Conservation (phyloP, 1,140 invertebrate genomes). For the Drosophila suzukii region DNA sequence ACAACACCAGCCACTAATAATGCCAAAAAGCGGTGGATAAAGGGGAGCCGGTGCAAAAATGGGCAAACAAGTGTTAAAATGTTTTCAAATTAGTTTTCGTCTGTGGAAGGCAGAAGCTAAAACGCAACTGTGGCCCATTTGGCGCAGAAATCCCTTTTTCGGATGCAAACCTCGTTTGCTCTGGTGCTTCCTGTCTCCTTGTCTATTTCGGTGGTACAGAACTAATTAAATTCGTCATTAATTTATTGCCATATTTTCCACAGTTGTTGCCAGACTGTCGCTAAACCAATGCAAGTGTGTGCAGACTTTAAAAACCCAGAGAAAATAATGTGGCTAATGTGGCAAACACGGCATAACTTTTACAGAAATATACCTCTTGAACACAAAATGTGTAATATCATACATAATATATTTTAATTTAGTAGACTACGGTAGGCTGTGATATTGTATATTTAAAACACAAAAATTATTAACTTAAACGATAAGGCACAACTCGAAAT, state of each 20-base stretch:
- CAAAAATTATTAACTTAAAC: too few relatives aligned
- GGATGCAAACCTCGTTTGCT: conserved; percentile 22
- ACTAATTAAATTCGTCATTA: conserved; percentile 76
- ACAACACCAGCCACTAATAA: conserved; percentile 52
- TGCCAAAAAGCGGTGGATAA: conserved; percentile 6
- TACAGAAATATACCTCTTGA: neutral
- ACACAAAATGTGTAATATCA: too few relatives aligned
- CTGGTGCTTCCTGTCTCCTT: conserved; percentile 6
- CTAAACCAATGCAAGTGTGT: conserved; percentile 4
- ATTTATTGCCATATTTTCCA: conserved; percentile 63
- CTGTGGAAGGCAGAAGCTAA: conserved; percentile 44
- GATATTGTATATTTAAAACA: too few relatives aligned
- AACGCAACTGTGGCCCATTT: conserved; percentile 52
- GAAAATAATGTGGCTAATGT: neutral
- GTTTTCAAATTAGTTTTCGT: conserved; percentile 79
- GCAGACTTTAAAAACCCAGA: conserved; percentile 6
- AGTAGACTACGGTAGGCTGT: too few relatives aligned
- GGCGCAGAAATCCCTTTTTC: conserved; percentile 41
- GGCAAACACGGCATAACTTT: neutral
- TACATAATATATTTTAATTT: too few relatives aligned
- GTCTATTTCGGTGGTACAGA: conserved; percentile 32
- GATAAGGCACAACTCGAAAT: too few relatives aligned
- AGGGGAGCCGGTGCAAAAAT: conserved; percentile 36
- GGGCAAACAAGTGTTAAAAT: conserved; percentile 78
- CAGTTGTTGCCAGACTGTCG: conserved; percentile 23